Evolutionary conservation across 2,888 invertebrate genomes (phyloP).

Genomic region (Eucera pruinosa): DNA sequence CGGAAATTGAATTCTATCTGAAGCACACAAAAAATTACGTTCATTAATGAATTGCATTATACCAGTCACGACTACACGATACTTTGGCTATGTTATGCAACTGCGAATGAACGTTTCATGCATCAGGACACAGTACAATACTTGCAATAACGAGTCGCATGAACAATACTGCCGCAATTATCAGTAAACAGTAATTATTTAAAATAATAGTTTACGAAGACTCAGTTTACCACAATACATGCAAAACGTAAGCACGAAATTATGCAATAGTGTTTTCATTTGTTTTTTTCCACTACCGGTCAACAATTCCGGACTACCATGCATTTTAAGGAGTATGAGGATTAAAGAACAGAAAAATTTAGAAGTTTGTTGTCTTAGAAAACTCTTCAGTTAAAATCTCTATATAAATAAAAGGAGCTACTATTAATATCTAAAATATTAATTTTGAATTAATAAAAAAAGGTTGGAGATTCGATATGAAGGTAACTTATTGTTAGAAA

Average conservation of each 20-base stretch:
- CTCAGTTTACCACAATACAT: not conserved
- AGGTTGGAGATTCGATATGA: no score
- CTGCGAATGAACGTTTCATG: slow-evolving; percentile 10
- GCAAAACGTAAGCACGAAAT: not conserved
- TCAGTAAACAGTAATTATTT: slow-evolving; percentile 15
- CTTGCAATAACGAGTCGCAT: not conserved
- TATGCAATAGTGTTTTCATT: not conserved
- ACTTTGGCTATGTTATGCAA: slow-evolving; percentile 12
- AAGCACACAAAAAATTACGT: not conserved
- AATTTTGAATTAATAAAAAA: no score
- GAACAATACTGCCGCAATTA: slow-evolving; percentile 4
- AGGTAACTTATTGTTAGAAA: no score
- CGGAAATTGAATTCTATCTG: not conserved
- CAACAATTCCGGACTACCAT: no score
- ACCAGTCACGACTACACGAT: not conserved
- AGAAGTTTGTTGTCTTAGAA: no score
- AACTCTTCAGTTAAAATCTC: no score
- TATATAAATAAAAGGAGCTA: no score
- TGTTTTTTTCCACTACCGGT: not conserved
- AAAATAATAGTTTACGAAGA: not conserved
- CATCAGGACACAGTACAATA: slow-evolving; percentile 3
- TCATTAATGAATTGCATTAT: not conserved
- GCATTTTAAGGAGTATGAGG: no score
- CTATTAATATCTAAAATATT: no score
- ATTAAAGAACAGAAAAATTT: no score